Evolutionary conservation across 2,113 vertebrate species (phyloP).

Genomic region (Petromus typicus): DNA sequence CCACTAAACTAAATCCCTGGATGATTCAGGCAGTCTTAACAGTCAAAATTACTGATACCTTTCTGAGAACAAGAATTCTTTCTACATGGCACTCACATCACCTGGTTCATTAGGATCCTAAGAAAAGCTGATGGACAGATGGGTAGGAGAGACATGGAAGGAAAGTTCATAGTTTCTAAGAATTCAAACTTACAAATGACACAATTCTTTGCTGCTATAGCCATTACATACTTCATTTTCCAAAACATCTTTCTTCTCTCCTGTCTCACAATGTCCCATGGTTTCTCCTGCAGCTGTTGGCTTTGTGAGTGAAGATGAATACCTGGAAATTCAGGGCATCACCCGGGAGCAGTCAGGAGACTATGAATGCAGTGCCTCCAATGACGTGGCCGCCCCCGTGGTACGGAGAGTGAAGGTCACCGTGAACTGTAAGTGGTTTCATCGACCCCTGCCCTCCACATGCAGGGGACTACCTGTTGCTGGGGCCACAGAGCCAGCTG

Average conservation of each 20-base stretch:
- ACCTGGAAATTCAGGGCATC: conserved; percentile 96
- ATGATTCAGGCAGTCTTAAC: background rate
- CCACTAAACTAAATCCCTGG: too few relatives aligned
- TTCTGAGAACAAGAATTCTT: background rate
- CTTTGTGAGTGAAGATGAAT: conserved; percentile 94
- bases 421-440: conserved; percentile 95
- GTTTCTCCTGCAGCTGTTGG: conserved; percentile 86
- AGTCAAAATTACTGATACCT: conserved; percentile 47
- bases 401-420: conserved; percentile 94
- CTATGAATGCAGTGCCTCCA: conserved; percentile 96
- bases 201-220: background rate
- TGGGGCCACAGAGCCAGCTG: too few relatives aligned
- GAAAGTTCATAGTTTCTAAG: fast-evolving
- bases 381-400: conserved; percentile 93
- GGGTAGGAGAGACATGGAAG: fast-evolving
- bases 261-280: background rate
- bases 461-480: fast-evolving
- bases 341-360: conserved; percentile 93
- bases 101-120: background rate
- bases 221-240: background rate
- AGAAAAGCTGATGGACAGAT: background rate
- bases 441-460: fast-evolving
- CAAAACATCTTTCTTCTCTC: background rate
- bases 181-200: background rate
- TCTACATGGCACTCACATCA: background rate